Percentiles rank a stretch among this genome's conserved stretches.
Evolutionary conservation across 2,888 invertebrate species (phyloP).

Genomic region (Fissipunctia ypsillon): DNA sequence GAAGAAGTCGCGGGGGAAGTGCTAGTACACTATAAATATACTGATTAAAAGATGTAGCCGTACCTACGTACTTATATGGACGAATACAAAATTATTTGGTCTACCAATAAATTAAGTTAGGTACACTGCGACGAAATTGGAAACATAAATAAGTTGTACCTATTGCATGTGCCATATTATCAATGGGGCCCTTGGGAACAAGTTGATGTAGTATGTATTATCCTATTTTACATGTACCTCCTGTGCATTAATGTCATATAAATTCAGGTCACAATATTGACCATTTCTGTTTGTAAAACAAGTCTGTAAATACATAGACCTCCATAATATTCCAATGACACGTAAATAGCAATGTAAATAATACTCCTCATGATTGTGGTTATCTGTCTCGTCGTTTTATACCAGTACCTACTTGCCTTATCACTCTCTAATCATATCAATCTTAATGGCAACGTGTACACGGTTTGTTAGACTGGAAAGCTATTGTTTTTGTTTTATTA

Average conservation of each 20-base stretch:
- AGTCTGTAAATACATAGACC: background rate
- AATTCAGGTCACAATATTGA: background rate
- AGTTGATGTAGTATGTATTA: background rate
- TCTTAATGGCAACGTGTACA: conserved; percentile 47
- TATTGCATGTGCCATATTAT: no score
- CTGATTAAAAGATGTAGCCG: no score
- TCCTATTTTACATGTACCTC: background rate
- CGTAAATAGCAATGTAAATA: conserved; percentile 50
- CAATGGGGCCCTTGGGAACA: conserved; percentile 7
- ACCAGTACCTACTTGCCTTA: conserved; percentile 3
- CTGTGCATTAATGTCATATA: background rate
- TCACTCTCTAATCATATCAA: conserved; percentile 65
- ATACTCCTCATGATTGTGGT: conserved; percentile 27
- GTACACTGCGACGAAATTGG: background rate
- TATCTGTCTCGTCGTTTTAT: conserved; percentile 42
- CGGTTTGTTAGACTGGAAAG: conserved; percentile 43
- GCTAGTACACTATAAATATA: background rate
- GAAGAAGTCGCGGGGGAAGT: no score
- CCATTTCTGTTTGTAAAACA: background rate
- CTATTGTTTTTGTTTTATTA: conserved; percentile 58
- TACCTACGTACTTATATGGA: background rate
- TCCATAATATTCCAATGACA: conserved; percentile 23
- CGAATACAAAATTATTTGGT: background rate
- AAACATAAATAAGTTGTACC: background rate
- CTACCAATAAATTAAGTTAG: conserved; percentile 4